phyloP scores from a whole-genome alignment of 2,888 invertebrate genomes.

The Carabus problematicus region DNA sequence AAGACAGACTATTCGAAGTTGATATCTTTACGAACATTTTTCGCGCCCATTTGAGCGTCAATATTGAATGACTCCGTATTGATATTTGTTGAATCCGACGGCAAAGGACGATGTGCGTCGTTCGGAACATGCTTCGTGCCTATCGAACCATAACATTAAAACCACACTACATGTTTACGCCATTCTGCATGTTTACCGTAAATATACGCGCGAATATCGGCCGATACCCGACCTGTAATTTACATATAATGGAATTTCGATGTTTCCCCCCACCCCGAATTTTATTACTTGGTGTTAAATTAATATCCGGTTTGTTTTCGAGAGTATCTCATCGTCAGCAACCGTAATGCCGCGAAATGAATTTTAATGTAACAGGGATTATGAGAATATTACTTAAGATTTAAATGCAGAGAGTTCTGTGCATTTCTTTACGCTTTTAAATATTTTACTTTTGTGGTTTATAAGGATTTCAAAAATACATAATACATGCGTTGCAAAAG shows the following conservation, averaged over 20 bases:
- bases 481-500: no score
- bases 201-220: not conserved
- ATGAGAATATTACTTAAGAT: no score
- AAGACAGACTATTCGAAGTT: not conserved
- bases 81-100: slow-evolving; percentile 1
- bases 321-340: no score
- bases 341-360: no score
- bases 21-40: slow-evolving; percentile 25
- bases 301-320: no score
- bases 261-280: slow-evolving; percentile 28
- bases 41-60: slow-evolving; percentile 16
- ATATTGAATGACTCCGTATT: slow-evolving; percentile 20
- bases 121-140: not conserved
- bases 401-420: no score
- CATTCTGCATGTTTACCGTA: not conserved
- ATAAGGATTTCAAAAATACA: no score
- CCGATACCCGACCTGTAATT: slow-evolving; percentile 16
- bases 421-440: no score
- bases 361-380: no score
- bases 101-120: no score
- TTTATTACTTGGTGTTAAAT: slow-evolving; percentile 15
- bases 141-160: not conserved
- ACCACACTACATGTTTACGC: not conserved
- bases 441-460: no score
- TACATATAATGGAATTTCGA: slow-evolving; percentile 33